Base-by-base conservation (phyloP, 2,113 vertebrate genomes). In the Cranoglanis bouderius region DNA sequence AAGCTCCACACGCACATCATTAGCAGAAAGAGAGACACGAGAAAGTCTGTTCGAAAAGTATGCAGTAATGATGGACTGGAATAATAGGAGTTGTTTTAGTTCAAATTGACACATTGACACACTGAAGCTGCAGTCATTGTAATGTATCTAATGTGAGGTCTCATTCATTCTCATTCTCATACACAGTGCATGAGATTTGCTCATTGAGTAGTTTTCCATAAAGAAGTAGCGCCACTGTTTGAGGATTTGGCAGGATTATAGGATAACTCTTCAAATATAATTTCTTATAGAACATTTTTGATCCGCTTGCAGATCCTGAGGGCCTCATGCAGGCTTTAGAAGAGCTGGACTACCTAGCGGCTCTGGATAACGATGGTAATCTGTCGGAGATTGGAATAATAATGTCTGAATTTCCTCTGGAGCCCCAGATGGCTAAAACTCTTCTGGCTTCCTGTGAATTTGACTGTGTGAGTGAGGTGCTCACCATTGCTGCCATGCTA, bases 311-410 rank as follows among this genome's bases (percentile, higher is more conserved):
- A 98, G 97, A 96, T 89, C 97, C 98, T 0, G 97, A 98, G 91
- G 96, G 95, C 78, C 92, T 98, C 83, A 98, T 98, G 98, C 97
- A 98, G 91, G 97, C 97, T 2, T 43, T 98, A 91, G 97, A 99
- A 93, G 97, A 99, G 24, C 94, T 98, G 0, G 97, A 98, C 89
- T 98, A 99, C 55, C 95, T 99, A 26, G 97, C 97, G 4, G 97
- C 97, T 0, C 92, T 98, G 90, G 97, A 98, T 61, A 95, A 99
- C 0, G 94, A 98, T 0, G 97, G 97, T 1, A 98, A 99, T 82
- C 94, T 99, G 57, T 99, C 97, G 0, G 97, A 99, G 92, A 97
- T 98, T 24, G 97, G 98, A 89, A 97, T 98, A 93, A 97, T 98
- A 70, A 98, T 98, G 96, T 99, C 97, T 0, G 97, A 98, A 93